Base-by-base conservation (phyloP, 2,113 vertebrate species). In the Sisor rabdophorus region DNA sequence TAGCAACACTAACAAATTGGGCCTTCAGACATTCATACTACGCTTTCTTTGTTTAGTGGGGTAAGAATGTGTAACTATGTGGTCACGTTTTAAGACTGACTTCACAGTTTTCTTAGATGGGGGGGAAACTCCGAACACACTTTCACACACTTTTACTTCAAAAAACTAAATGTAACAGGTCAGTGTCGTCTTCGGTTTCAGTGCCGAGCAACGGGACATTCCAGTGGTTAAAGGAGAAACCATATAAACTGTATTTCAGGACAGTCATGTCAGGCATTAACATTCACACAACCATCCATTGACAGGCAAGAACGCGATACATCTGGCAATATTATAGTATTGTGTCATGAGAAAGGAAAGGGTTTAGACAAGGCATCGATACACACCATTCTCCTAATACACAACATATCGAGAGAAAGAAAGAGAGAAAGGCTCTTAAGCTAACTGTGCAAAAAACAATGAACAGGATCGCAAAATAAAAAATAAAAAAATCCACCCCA, bases 241-340 rank as follows among this genome's bases (percentile, higher is more conserved):
- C 50, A 70, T 58, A 73, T 52, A 60, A 58, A 52, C n/a, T 54
- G 53, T 59, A 79, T 65, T 67, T 60, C 47, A 30, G 69, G 58
- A 63, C 22, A 67, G 64, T 60, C 56, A 69, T 60, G 73, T 36
- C 32, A 36, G 32, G 32, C 19, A 59, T 63, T 48, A 75, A 81
- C 80, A 82, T 84, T 84, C 80, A 81, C 55, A 77, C 75, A 80
- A 50, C 81, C 75, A 81, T 47, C 32, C 65, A 50, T 60, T 70
- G 26, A 65, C 70, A 77, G 24, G 50, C 30, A 10, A 61, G 47
- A 63, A n/a, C 28, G 6, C 32, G 32, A 13, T 73, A 47, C 64
- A 71, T 64, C 67, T 78, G 82, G 78, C 77, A 79, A 76, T 65
- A 65, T 58, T 28, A 32, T 75, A 44, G 28, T 32, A 13, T 60